These are phyloP conservation scores for Artemisiospiza belli DNA, from an alignment of 2,113 vertebrate genomes.

Conservation along the genomic window DNA sequence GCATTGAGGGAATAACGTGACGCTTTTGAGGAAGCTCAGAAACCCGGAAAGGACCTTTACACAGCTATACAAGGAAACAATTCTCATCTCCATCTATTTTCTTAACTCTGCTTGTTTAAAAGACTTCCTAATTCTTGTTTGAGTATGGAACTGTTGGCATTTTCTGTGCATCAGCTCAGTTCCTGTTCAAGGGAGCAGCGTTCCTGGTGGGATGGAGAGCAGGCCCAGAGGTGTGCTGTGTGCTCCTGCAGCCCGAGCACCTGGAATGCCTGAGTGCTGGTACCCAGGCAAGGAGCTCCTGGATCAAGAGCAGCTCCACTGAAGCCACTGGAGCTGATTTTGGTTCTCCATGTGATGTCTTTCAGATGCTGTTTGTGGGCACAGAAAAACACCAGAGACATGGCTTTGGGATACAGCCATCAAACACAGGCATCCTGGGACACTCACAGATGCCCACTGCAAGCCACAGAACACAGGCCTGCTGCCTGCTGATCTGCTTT, in stretches of 20 bases:
- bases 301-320: background rate
- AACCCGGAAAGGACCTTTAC: background rate
- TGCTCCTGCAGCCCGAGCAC: background rate
- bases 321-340: background rate
- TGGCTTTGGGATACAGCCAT: constrained; percentile 23
- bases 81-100: background rate
- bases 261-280: background rate
- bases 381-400: background rate
- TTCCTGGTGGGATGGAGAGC: background rate
- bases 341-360: background rate
- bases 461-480: constrained; percentile 22
- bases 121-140: background rate
- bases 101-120: background rate
- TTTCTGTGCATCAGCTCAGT: background rate
- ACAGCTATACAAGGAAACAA: background rate
- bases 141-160: background rate
- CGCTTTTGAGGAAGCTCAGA: background rate
- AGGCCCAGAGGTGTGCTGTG: background rate
- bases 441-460: background rate
- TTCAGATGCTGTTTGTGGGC: constrained; percentile 4
- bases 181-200: background rate
- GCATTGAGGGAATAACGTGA: background rate
- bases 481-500: background rate
- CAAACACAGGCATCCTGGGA: background rate
- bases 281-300: background rate